Conservation (phyloP, 2,113 vertebrate genomes). For the Gymnarchus niloticus region DNA sequence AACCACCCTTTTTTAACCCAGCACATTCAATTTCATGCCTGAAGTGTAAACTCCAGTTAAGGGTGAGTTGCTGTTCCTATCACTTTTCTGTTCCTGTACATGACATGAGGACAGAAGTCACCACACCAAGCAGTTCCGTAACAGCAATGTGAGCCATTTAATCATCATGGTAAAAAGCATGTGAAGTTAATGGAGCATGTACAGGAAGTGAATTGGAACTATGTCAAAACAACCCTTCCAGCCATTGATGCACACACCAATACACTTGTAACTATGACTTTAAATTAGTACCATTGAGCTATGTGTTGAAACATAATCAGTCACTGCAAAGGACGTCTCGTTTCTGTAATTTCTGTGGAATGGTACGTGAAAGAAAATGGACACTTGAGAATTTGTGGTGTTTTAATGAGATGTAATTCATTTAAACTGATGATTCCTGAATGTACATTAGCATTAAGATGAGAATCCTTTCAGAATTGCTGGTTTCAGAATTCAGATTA, state of each 20-base stretch:
- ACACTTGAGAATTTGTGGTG: neutral
- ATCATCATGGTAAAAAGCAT: neutral
- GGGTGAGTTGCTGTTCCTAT: neutral
- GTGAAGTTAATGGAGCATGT: neutral
- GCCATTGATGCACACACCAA: neutral
- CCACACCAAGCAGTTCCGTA: neutral
- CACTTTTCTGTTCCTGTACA: neutral
- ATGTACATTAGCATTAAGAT: neutral
- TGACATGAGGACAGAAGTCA: neutral
- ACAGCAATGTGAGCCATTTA: neutral
- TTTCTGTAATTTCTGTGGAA: neutral
- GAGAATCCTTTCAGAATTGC: constrained; percentile 2
- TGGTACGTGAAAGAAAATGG: neutral
- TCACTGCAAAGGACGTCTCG: neutral
- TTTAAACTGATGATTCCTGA: neutral
- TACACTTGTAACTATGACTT: neutral
- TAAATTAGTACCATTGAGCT: neutral
- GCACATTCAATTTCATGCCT: too few relatives aligned
- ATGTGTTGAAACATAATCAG: neutral
- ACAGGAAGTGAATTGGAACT: neutral
- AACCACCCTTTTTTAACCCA: too few relatives aligned
- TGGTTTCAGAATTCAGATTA: neutral
- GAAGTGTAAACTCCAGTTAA: neutral
- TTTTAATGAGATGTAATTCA: neutral
- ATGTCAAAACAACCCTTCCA: neutral